phyloP scores from a whole-genome alignment of 2,113 vertebrate species.

The Ifrita kowaldi region DNA sequence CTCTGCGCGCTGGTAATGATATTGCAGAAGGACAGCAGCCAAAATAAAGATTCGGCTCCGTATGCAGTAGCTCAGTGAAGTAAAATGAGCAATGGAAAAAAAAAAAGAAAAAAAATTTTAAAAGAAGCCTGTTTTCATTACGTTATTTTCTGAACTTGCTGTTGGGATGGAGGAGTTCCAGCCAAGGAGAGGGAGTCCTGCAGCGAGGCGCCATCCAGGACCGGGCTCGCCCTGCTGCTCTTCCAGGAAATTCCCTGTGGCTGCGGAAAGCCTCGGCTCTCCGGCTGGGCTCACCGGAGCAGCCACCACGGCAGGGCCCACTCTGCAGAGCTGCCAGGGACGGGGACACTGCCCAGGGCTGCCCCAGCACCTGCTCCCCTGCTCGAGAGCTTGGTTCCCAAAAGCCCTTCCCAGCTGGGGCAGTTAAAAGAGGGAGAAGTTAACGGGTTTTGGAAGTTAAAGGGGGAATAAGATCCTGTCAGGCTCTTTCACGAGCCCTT shows the following conservation, averaged over 20 bases:
- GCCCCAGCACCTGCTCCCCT: background rate
- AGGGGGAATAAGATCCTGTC: background rate
- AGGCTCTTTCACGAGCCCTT: background rate
- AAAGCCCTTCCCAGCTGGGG: background rate
- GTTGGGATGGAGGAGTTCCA: background rate
- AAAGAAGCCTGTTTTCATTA: background rate
- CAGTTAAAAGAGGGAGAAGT: background rate
- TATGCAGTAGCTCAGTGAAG: constrained; percentile 48
- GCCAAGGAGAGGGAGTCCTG: constrained; percentile 24
- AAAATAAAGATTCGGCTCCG: constrained; percentile 29
- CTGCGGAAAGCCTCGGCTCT: accelerated
- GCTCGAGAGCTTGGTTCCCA: background rate
- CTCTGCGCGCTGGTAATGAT: constrained; percentile 9
- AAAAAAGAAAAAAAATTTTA: background rate
- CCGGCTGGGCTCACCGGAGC: accelerated
- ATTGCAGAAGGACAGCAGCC: constrained; percentile 22
- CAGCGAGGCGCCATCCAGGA: background rate
- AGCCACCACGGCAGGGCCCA: accelerated
- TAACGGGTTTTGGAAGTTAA: background rate
- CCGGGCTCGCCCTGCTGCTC: accelerated
- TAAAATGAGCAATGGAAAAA: constrained; percentile 25
- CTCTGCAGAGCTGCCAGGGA: background rate
- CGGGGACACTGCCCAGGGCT: accelerated
- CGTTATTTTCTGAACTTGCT: constrained; percentile 35
- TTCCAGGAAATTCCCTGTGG: background rate